Percentiles rank a stretch among this genome's conserved stretches.
These are phyloP conservation scores for Balanococcus diminutus DNA, from an alignment of 2,888 invertebrate species.

Conservation along the genomic window DNA sequence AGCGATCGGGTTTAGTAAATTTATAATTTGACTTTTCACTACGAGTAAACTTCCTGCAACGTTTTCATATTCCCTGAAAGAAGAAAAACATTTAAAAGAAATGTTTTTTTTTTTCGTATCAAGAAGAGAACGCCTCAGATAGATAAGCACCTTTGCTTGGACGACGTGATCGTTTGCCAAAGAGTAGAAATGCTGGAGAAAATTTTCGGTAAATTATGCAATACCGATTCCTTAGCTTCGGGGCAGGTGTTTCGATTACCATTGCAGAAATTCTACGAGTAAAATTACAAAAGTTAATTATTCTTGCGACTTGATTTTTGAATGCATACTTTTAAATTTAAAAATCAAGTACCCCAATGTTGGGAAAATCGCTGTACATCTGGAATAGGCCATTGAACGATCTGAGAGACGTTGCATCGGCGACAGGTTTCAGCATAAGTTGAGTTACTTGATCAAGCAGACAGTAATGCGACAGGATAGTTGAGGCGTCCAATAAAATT, in stretches of 20 bases:
- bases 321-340: neutral
- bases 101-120: neutral
- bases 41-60: slow-evolving; percentile 70
- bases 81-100: neutral
- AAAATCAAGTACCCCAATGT: neutral
- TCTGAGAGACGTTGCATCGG: slow-evolving; percentile 22
- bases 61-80: slow-evolving; percentile 58
- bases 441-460: slow-evolving; percentile 69
- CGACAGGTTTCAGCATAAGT: neutral
- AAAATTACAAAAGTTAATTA: neutral
- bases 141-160: slow-evolving; percentile 64
- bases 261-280: neutral
- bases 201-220: slow-evolving; percentile 80
- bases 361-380: slow-evolving; percentile 52
- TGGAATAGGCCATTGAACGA: slow-evolving; percentile 36
- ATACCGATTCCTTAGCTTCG: slow-evolving; percentile 72
- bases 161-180: slow-evolving; percentile 73
- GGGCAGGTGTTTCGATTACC: neutral
- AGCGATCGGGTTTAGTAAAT: slow-evolving; percentile 82
- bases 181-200: slow-evolving; percentile 78
- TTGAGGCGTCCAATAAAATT: slow-evolving; percentile 77
- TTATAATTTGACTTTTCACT: slow-evolving; percentile 78
- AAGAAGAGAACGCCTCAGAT: neutral
- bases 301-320: neutral
- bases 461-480: slow-evolving; percentile 80